Evolutionary conservation across 1,140 invertebrate genomes (phyloP).

Genomic region (Luehdorfia chinensis): DNA sequence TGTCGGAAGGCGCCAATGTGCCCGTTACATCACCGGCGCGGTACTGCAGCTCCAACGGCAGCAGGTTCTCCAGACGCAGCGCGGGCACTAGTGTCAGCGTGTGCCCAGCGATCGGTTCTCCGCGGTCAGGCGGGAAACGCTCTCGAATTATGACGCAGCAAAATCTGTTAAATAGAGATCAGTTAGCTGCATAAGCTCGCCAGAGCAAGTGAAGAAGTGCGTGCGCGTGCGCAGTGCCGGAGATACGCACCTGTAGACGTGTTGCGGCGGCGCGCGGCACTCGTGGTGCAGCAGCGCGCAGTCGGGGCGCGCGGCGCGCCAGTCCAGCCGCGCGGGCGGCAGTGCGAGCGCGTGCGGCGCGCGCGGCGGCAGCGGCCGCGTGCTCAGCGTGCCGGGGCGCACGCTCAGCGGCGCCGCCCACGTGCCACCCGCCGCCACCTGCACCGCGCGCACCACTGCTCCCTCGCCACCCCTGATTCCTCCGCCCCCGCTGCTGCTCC

Average conservation of each 20-base stretch:
- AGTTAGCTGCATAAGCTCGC: too few species aligned
- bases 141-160: constrained; percentile 88
- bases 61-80: constrained; percentile 87
- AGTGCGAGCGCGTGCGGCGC: constrained; percentile 23
- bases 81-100: constrained; percentile 90
- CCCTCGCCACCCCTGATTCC: too few species aligned
- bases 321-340: constrained; percentile 40
- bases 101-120: constrained; percentile 86
- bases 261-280: constrained; percentile 46
- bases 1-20: constrained; percentile 58
- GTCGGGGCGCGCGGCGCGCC: constrained; percentile 35
- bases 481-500: constrained; percentile 31
- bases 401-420: constrained; percentile 42
- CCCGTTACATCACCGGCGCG: constrained; percentile 77
- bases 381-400: constrained; percentile 29
- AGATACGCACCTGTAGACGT: constrained; percentile 56
- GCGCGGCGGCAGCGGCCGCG: constrained; percentile 27
- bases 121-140: constrained; percentile 85
- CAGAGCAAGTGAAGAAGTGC: too few species aligned
- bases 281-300: constrained; percentile 43
- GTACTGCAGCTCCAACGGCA: constrained; percentile 86
- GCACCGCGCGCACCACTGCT: constrained; percentile 27
- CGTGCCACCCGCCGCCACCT: constrained; percentile 15
- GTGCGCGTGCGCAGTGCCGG: too few species aligned
- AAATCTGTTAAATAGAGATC: constrained; percentile 78